Evolutionary conservation across 2,888 invertebrate genomes (phyloP), one percentile per base, ranked within the genome.

Genomic region (Drosophila conformis): DNA sequence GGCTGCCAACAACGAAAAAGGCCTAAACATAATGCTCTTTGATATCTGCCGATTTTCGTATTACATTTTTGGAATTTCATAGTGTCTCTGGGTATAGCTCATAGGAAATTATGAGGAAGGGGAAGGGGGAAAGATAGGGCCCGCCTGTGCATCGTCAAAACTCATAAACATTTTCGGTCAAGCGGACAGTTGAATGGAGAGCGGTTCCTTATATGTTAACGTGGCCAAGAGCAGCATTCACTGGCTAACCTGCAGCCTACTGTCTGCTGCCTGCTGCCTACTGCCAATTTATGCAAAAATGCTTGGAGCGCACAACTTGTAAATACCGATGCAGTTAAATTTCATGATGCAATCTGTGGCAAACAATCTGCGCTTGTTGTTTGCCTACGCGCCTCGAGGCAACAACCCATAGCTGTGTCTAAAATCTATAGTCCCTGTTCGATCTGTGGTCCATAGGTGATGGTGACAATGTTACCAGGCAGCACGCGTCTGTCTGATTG

Each of bases 131-230:
- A 38, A 38, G 42, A 58, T 71, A 76, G 76, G 78, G 69, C 63
- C 60, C n/a, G 48, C 38, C 65, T 73, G 46, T 64, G 76, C 59
- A 65, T 80, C 86, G 79, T 88, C 90, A 76, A 57, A 40, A 73
- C 75, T 82, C 87, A 89, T 87, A 88, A 88, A 87, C 89, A 80
- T 83, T 86, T 78, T 65, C 13, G 56, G 76, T 73, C 81, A 78
- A 75, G 65, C 78, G 78, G 90, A 90, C 89, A 90, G 87, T 76
- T 91, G 85, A 86, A 86, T 86, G 69, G 88, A 69, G 69, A 59
- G 85, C 90, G 88, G 90, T 88, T 85, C 85, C 85, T 87, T 86
- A 86, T 86, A 86, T 82, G 90, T 82, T 62, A 59, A 57, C 62
- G 66, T 64, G 33, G 54, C 67, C 53, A 60, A 65, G 51, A 40